Evolutionary conservation across 2,113 vertebrate species (phyloP).

Genomic region (Anolis sagrei): DNA sequence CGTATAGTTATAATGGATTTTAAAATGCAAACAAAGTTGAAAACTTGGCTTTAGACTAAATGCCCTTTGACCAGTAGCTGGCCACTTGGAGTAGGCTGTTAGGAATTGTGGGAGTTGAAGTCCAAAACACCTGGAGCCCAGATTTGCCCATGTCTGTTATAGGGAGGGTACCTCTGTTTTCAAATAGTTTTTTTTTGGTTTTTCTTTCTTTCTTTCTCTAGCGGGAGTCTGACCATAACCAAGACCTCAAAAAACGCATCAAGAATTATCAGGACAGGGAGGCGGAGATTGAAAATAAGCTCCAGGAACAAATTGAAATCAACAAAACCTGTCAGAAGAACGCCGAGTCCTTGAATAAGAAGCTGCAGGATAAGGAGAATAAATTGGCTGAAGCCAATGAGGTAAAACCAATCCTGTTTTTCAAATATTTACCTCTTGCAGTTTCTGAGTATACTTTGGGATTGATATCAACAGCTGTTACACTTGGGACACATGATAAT

Average conservation of each 20-base stretch:
- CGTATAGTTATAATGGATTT: too few relatives aligned
- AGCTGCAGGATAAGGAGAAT: constrained; percentile 84
- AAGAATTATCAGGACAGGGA: constrained; percentile 87
- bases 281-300: constrained; percentile 73
- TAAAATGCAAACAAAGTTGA: too few relatives aligned
- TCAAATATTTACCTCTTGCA: background rate
- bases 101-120: too few relatives aligned
- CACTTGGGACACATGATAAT: background rate
- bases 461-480: background rate
- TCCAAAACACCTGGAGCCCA: too few relatives aligned
- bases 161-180: background rate
- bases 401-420: constrained; percentile 72
- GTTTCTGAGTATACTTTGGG: background rate
- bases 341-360: constrained; percentile 81
- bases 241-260: constrained; percentile 85
- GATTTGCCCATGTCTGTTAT: too few relatives aligned
- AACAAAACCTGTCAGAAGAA: constrained; percentile 79
- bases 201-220: constrained; percentile 49
- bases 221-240: constrained; percentile 90
- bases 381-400: constrained; percentile 81
- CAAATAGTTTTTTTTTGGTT: background rate
- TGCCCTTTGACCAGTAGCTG: too few relatives aligned
- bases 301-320: constrained; percentile 83
- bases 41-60: too few relatives aligned
- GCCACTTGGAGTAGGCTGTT: too few relatives aligned